Percentiles rank a stretch among this genome's conserved stretches.
phyloP scores from a whole-genome alignment of 2,888 invertebrate species.

The Aphelenchoides bicaudatus region DNA sequence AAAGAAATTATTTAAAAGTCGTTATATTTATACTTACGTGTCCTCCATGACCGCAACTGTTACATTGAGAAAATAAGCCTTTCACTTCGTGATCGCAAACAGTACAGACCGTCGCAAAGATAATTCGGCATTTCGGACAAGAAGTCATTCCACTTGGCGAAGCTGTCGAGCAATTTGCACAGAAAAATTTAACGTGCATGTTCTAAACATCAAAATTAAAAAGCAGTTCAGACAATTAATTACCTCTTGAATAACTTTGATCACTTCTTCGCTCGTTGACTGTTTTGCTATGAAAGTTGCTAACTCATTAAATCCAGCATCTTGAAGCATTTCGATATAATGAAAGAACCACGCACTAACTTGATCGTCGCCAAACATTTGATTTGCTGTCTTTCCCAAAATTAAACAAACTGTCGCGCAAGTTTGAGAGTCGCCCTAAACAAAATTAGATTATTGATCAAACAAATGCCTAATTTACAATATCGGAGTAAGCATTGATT shows the following conservation, averaged over 20 bases:
- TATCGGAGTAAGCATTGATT: conserved; percentile 29
- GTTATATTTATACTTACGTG: conserved; percentile 18
- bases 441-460: neutral
- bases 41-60: conserved; percentile 30
- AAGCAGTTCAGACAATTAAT: neutral
- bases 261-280: conserved; percentile 6
- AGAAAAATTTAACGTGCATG: conserved; percentile 31
- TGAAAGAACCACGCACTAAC: conserved; percentile 26
- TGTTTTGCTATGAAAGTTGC: conserved; percentile 21
- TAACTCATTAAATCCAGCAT: conserved; percentile 12
- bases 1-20: neutral
- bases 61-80: conserved; percentile 13
- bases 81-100: conserved; percentile 20
- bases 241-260: conserved; percentile 24
- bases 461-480: neutral
- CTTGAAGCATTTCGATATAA: conserved; percentile 26
- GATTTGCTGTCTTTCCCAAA: conserved; percentile 24
- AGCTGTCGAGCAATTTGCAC: conserved; percentile 23
- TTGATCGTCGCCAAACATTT: conserved; percentile 25
- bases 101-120: conserved; percentile 18
- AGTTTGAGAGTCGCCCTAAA: conserved; percentile 32
- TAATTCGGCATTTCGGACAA: conserved; percentile 24
- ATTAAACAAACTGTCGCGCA: conserved; percentile 32
- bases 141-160: conserved; percentile 20
- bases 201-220: conserved; percentile 23